Evolutionary conservation across 2,888 invertebrate genomes (phyloP).

Genomic region (Pammene aurita): DNA sequence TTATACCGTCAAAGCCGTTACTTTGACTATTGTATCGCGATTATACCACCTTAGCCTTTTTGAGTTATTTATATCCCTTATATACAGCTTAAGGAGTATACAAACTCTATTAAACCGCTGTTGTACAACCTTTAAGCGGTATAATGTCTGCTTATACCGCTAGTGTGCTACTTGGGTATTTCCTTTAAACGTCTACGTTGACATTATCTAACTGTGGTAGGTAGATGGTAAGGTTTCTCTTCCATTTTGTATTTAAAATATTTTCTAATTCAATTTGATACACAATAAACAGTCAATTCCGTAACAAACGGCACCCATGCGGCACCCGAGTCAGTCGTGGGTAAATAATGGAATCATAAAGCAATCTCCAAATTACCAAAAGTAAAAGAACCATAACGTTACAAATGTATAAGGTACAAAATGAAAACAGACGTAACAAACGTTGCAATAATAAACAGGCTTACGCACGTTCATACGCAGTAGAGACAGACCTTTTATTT

Average conservation of each 20-base stretch:
- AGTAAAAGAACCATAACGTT: constrained; percentile 25
- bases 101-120: too few species aligned
- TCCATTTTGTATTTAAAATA: too few species aligned
- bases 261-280: neutral
- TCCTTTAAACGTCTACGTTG: constrained; percentile 6
- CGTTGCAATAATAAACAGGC: constrained; percentile 30
- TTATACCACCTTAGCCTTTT: too few species aligned
- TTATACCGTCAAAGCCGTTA: too few species aligned
- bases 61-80: too few species aligned
- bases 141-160: too few species aligned
- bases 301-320: neutral
- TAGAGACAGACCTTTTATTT: constrained; percentile 39
- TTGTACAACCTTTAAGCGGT: too few species aligned
- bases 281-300: constrained; percentile 4
- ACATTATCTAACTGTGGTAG: constrained; percentile 5
- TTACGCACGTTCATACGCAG: constrained; percentile 37
- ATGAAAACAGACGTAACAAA: constrained; percentile 37
- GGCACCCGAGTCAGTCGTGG: neutral
- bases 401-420: constrained; percentile 28
- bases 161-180: too few species aligned
- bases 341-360: constrained; percentile 13
- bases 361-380: constrained; percentile 7
- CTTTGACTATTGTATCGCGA: too few species aligned
- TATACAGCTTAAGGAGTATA: too few species aligned
- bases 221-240: neutral